Evolutionary conservation across 2,797 vertebrate species (phyloP).

Genomic region (Gymnoscopelus braueri): DNA sequence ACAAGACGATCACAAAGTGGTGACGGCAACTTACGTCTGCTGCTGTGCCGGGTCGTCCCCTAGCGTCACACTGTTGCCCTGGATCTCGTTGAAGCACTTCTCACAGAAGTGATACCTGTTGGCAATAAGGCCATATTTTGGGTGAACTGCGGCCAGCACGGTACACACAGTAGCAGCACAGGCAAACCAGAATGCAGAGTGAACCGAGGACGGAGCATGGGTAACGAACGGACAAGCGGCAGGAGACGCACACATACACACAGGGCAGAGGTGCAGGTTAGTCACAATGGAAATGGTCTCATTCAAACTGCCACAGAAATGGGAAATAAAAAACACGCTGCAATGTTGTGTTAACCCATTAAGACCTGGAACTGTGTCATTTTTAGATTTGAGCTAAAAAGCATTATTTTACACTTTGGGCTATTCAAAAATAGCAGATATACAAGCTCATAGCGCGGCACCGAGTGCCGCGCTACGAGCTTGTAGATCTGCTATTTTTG

Average conservation of each 20-base stretch:
- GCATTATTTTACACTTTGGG: too few relatives aligned
- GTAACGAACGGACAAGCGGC: slow-evolving; percentile 24
- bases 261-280: slow-evolving; percentile 66
- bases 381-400: too few relatives aligned
- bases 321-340: slow-evolving; percentile 29
- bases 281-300: slow-evolving; percentile 59
- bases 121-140: slow-evolving; percentile 80
- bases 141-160: slow-evolving; percentile 68
- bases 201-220: slow-evolving; percentile 55
- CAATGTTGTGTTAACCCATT: slow-evolving; percentile 22
- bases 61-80: slow-evolving; percentile 98
- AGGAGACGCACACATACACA: slow-evolving; percentile 45
- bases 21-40: slow-evolving; percentile 91
- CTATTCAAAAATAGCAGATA: too few relatives aligned
- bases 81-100: slow-evolving; percentile 99
- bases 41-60: slow-evolving; percentile 98
- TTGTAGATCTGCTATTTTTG: too few relatives aligned
- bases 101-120: slow-evolving; percentile 99
- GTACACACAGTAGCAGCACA: slow-evolving; percentile 73
- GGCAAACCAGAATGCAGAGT: slow-evolving; percentile 69
- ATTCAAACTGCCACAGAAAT: slow-evolving; percentile 51
- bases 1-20: slow-evolving; percentile 9
- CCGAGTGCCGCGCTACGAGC: too few relatives aligned
- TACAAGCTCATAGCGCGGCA: too few relatives aligned
- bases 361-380: too few relatives aligned